Evolutionary conservation across 2,888 invertebrate genomes (phyloP), one percentile per base, ranked within the genome.

Genomic region (Heliothis peltigera): DNA sequence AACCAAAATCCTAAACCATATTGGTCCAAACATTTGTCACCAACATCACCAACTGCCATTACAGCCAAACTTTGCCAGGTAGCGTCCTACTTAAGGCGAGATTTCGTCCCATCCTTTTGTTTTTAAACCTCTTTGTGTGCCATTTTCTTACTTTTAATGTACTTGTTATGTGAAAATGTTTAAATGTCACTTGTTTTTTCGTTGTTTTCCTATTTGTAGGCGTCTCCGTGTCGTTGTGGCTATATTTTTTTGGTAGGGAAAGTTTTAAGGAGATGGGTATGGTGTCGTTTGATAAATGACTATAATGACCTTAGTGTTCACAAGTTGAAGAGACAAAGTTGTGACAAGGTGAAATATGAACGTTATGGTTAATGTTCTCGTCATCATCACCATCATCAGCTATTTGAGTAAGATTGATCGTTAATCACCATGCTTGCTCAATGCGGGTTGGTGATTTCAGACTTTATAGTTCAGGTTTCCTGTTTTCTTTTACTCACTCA

Each of bases 31-130:
- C 58, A 55, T 77, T 69, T 64, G 61, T 74, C 75, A 61, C 81
- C 58, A 44, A 67, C 64, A 67, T 60, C 49, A 18, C 68, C 67
- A 51, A 77, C 46, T 77, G 60, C 61, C 61, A 70, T 75, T 66
- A 64, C 54, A 59, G 54, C 35, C 53, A 64, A 81, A 77, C 32
- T 81, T 71, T 75, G 19, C 19, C 75, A 66, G 81, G 81, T 78
- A 62, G 21, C 69, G 58, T 52, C 64, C 52, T 62, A 74, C 79
- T 81, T 70, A 59, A 64, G 44, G 15, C 46, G 43, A 81, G 77
- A 81, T 81, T 81, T 78, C 78, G 42, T 52, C 61, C 59, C 61
- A 68, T 81, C 71, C 71, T 81, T 79, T 75, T 81, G 72, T 75
- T 79, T 39, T 81, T 64, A 68, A 62, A 75, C 55, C 72, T 68